phyloP scores from a whole-genome alignment of 1,140 invertebrate species.

The Lanistes nyassanus region DNA sequence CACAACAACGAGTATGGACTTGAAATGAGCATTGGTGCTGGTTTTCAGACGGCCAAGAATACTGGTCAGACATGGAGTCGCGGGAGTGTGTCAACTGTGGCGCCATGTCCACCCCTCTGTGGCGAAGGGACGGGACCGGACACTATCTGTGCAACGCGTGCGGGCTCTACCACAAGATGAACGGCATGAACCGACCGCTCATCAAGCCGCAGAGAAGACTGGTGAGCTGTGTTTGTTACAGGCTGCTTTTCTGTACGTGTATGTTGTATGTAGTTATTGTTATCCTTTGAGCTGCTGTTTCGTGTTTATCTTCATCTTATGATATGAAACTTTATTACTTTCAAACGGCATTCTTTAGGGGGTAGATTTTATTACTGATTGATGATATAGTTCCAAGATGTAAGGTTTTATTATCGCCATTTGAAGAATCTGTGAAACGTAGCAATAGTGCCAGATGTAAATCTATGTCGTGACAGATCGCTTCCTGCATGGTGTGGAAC shows the following conservation, averaged over 20 bases:
- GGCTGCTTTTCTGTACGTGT: neutral
- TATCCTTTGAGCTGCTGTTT: neutral
- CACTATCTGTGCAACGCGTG: slow-evolving; percentile 72
- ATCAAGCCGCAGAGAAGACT: slow-evolving; percentile 73
- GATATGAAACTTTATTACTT: too few relatives aligned
- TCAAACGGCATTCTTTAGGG: too few relatives aligned
- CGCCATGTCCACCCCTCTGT: slow-evolving; percentile 66
- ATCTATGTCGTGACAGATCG: too few relatives aligned
- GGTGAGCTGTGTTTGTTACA: slow-evolving; percentile 39
- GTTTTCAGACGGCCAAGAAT: slow-evolving; percentile 48
- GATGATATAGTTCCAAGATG: too few relatives aligned
- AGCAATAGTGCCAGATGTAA: too few relatives aligned
- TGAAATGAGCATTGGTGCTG: neutral
- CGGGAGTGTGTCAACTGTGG: slow-evolving; percentile 69
- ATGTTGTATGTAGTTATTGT: neutral
- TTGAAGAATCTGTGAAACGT: too few relatives aligned
- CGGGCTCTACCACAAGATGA: slow-evolving; percentile 98
- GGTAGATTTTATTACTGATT: too few relatives aligned
- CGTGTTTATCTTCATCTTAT: neutral
- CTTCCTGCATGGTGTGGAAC: too few relatives aligned
- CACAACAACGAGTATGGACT: too few relatives aligned
- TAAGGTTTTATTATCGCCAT: too few relatives aligned
- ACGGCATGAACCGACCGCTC: slow-evolving; percentile 86
- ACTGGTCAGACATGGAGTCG: slow-evolving; percentile 56
- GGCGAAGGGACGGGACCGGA: slow-evolving; percentile 66